Evolutionary conservation across 2,113 vertebrate species (phyloP), one percentile per base, ranked within the genome.

Genomic region (Phyllostomus hastatus): DNA sequence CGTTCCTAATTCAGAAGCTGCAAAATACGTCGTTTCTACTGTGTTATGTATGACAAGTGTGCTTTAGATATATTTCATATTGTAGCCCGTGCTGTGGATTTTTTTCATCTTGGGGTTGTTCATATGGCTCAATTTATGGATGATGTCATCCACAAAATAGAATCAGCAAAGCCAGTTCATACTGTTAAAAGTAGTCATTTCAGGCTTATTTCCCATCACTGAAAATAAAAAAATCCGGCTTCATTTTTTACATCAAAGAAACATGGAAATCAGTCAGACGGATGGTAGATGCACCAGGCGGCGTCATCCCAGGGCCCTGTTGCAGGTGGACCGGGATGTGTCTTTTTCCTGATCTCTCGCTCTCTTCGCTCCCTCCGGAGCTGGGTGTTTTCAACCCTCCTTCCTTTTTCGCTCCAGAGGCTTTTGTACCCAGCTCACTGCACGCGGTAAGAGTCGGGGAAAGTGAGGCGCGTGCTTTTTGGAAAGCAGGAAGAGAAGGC

Each of bases 81-180:
- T 28, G 7, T 72, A 52, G 41, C 22, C 28, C 59, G 19, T 50
- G 69, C 22, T 50, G 38, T 33, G 46, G 41, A 38, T 67, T 59
- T 76, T 66, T 66, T 76, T 78, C 19, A 67, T 79, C 31, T 72
- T 69, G 3, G 43, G 35, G 28, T 75, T 89, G 26, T 19, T 54
- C 16, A 83, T n/a, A 22, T 2, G 35, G 12, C 41, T 94, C 48
- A 67, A 75, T 57, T 89, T 88, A 41, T 86, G 31, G 75, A 57
- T 70, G 59, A 82, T 91, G 35, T 3, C 41, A 46, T 46, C 59
- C n/a, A 17, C 33, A 50, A 95, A 84, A 72, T 54, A 93, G 70
- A 91, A 72, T 96, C 57, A 96, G 35, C n/a, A 78, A 86, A 91
- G 43, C 17, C 1, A 17, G 26, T 66, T 31, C 31, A 76, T 85